Conservation (phyloP, 2,113 vertebrate genomes). For the Eira barbara region DNA sequence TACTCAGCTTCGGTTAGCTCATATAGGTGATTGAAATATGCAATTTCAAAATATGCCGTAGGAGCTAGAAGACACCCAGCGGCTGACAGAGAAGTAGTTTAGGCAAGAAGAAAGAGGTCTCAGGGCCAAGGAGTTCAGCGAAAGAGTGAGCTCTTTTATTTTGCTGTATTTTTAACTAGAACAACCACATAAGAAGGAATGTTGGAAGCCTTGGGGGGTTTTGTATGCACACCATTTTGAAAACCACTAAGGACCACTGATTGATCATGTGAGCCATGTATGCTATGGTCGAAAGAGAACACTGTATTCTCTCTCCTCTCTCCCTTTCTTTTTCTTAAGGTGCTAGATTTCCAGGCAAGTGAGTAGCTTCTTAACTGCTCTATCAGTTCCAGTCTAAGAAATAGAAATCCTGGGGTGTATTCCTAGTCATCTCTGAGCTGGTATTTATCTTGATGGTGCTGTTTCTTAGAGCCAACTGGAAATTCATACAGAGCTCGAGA, state of each 20-base stretch:
- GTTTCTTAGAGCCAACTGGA: background rate
- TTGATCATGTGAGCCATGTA: background rate
- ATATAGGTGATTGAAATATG: slow-evolving; percentile 73
- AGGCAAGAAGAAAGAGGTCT: background rate
- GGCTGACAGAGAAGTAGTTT: slow-evolving; percentile 7
- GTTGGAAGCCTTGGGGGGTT: background rate
- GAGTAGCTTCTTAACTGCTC: background rate
- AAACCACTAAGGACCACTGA: background rate
- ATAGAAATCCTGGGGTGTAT: background rate
- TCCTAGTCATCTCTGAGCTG: background rate
- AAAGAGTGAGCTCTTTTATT: slow-evolving; percentile 1
- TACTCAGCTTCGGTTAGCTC: slow-evolving; percentile 68
- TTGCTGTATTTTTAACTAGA: slow-evolving; percentile 27
- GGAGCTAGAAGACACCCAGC: slow-evolving; percentile 51
- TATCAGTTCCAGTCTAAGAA: background rate
- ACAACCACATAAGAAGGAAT: background rate
- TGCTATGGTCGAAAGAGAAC: background rate
- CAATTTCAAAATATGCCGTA: slow-evolving; percentile 65
- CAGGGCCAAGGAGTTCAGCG: background rate
- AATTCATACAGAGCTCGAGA: background rate
- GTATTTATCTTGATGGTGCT: background rate
- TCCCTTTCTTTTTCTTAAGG: background rate
- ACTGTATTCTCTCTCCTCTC: background rate
- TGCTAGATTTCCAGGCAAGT: background rate
- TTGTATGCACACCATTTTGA: background rate